These are phyloP conservation scores for Strigops habroptila DNA, from an alignment of 2,113 vertebrate species.

Conservation along the genomic window DNA sequence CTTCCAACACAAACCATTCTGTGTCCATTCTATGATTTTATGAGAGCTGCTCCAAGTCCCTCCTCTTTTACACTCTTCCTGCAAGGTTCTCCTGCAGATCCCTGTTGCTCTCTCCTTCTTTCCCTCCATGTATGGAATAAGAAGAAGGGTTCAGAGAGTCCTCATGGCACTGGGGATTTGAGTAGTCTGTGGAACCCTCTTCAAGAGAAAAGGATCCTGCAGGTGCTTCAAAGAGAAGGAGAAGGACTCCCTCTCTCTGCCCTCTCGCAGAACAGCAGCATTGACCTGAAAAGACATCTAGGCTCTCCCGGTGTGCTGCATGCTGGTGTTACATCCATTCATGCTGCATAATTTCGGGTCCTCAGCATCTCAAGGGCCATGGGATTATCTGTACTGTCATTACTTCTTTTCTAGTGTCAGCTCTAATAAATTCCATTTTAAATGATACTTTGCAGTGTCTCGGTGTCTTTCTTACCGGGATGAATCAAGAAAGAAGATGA, in stretches of 20 bases:
- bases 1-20: neutral
- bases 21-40: neutral
- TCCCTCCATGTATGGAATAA: neutral
- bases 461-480: neutral
- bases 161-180: neutral
- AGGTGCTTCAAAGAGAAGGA: neutral
- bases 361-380: neutral
- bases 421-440: neutral
- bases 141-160: rapidly evolving
- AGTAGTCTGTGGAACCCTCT: neutral
- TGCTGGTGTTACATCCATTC: neutral
- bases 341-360: neutral
- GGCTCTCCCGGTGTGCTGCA: rapidly evolving
- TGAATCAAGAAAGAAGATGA: neutral
- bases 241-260: conserved; percentile 49
- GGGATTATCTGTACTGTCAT: neutral
- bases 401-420: neutral
- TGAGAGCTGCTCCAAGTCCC: neutral
- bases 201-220: neutral
- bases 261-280: neutral
- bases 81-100: neutral
- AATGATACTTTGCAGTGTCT: neutral
- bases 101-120: neutral
- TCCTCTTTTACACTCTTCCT: neutral
- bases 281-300: neutral